Base-by-base conservation (phyloP, 1,140 invertebrate genomes). In the Leptinotarsa texana region DNA sequence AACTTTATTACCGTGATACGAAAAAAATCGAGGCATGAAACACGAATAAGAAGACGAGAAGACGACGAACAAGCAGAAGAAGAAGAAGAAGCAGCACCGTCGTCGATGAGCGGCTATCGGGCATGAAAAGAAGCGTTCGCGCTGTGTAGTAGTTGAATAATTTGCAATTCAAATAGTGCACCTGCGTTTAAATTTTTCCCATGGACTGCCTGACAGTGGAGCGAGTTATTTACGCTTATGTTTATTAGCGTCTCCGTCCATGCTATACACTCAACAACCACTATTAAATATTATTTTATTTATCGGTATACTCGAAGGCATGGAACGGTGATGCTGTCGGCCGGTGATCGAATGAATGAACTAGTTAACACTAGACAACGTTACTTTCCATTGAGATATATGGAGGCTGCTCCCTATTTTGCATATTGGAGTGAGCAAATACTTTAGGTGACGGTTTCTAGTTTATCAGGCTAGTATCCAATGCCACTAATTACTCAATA, bases 161-260 rank as follows among this genome's bases (percentile, higher is more conserved):
- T 80, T 80, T 80, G 80, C 80, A 80, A 78, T 80, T 75, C 80
- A 80, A 80, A 80, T 80, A 79, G 77, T 74, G 80, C 80, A 80
- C 80, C 80, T 80, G 80, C 80, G 80, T 79, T 80, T 77, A 74
- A 80, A 78, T 80, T 81, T 81, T 81, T 81, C 77, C 77, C 80
- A 76, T 76, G 75, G 77, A 62, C 63, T 76, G 71, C 61, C 47
- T 65, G 73, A 78, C 78, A 80, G 77, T 77, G 63, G 75, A 80
- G 77, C 80, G 71, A 79, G 74, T 81, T 81, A 81, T 81, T 81
- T 81, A 81, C 78, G 78, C 78, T 78, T 77, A 77, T 77, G 78
- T 81, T 81, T 80, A 80, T 80, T 81, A 79, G 79, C 78, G 79
- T 80, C 74, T 78, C 69, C 71, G 24, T 57, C 69, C 69, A 73